A percentile compares a stretch with the other conserved stretches of the same genome.
Evolutionary conservation across 2,797 vertebrate genomes (phyloP).

Genomic region (Capromys pilorides): DNA sequence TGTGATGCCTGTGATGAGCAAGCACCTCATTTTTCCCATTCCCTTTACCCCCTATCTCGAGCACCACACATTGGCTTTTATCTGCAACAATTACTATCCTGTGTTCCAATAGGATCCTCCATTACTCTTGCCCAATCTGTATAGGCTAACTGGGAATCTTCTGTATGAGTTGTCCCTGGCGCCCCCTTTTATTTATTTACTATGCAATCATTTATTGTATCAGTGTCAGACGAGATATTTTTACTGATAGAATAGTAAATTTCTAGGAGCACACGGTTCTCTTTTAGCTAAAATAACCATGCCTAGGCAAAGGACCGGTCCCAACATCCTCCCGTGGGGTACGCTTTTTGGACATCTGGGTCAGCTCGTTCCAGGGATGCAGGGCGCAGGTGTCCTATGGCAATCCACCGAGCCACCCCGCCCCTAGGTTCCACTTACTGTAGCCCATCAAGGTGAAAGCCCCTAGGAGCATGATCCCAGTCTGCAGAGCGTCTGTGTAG

Average conservation of each 20-base stretch:
- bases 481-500: conserved; percentile 96
- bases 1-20: not conserved
- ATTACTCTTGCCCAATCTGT: not conserved
- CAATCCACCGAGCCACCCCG: not conserved
- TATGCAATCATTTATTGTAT: not conserved
- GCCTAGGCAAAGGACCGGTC: not conserved
- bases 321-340: not conserved
- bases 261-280: not conserved
- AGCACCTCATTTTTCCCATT: not conserved
- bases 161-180: not conserved
- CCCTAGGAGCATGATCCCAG: conserved; percentile 93
- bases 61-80: not conserved
- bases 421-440: conserved; percentile 88
- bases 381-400: not conserved
- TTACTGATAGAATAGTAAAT: not conserved
- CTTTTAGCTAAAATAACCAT: not conserved
- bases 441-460: conserved; percentile 94
- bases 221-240: not conserved
- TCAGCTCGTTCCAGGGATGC: not conserved
- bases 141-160: not conserved
- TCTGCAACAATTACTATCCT: not conserved
- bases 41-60: not conserved
- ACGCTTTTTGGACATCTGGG: not conserved
- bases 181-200: not conserved
- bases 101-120: not conserved